These are phyloP conservation scores for Pinna nobilis DNA, from an alignment of 1,140 invertebrate species.

Conservation along the genomic window DNA sequence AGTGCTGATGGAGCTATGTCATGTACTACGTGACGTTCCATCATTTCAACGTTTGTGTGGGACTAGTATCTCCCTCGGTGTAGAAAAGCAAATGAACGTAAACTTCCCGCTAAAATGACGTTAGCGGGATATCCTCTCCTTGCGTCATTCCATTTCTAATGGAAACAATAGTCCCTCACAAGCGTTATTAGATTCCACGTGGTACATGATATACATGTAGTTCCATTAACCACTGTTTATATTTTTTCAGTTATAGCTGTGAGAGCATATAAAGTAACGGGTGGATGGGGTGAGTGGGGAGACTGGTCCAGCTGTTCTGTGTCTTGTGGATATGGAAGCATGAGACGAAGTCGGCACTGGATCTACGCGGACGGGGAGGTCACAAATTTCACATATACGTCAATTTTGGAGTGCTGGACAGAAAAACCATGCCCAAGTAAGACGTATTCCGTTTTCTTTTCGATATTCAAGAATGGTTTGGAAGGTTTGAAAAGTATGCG, in stretches of 20 bases:
- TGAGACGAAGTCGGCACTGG: slow-evolving; percentile 34
- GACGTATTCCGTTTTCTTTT: not conserved
- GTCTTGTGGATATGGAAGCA: slow-evolving; percentile 38
- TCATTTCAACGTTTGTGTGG: too few relatives aligned
- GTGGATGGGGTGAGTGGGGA: slow-evolving; percentile 43
- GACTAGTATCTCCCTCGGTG: too few relatives aligned
- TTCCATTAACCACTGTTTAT: not conserved
- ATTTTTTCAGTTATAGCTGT: slow-evolving; percentile 22
- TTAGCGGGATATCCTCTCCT: too few relatives aligned
- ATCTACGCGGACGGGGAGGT: slow-evolving; percentile 24
- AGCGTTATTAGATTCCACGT: too few relatives aligned
- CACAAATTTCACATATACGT: slow-evolving; percentile 35
- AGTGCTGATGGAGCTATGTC: too few relatives aligned
- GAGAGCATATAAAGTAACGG: not conserved
- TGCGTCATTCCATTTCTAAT: too few relatives aligned
- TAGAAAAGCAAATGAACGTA: too few relatives aligned
- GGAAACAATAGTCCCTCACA: too few relatives aligned
- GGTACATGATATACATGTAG: too few relatives aligned
- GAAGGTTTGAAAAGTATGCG: not conserved
- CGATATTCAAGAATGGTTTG: not conserved
- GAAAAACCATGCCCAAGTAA: slow-evolving; percentile 32
- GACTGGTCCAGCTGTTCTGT: slow-evolving; percentile 35
- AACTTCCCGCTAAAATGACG: too few relatives aligned
- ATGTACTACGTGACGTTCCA: too few relatives aligned
- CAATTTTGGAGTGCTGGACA: slow-evolving; percentile 34